A percentile compares a stretch with the other conserved stretches of the same genome.
Evolutionary conservation across 2,797 vertebrate genomes (phyloP).

Genomic region (Kryptolebias ocellatus): DNA sequence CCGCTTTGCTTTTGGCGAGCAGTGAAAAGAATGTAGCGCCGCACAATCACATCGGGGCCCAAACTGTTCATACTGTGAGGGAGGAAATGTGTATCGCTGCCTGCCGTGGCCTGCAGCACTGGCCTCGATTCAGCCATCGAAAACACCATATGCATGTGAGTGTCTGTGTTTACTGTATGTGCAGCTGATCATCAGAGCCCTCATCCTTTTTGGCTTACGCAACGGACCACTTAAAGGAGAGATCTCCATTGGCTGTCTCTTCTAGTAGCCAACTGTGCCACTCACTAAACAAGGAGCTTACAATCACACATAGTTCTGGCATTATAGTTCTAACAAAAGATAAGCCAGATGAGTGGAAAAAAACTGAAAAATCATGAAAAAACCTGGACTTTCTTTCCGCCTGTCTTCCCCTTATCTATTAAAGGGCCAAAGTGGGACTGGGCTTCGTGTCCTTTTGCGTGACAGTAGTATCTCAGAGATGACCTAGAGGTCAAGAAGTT

Average conservation of each 20-base stretch:
- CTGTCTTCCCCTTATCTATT: conserved; percentile 38
- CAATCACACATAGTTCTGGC: conserved; percentile 1
- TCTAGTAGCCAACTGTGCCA: conserved; percentile 3
- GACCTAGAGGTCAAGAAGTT: conserved; percentile 69
- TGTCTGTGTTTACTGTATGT: conserved; percentile 19
- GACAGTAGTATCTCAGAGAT: conserved; percentile 45
- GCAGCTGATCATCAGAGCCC: conserved; percentile 16
- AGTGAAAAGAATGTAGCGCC: conserved; percentile 25
- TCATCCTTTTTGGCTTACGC: conserved; percentile 42
- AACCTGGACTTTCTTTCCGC: conserved; percentile 10
- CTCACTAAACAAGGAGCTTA: neutral
- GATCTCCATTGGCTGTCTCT: conserved; percentile 20
- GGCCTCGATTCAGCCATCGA: conserved; percentile 40
- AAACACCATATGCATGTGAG: conserved; percentile 5
- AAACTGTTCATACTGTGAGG: conserved; percentile 42
- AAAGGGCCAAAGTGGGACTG: conserved; percentile 39
- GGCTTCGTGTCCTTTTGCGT: conserved; percentile 45
- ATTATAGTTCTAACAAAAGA: conserved; percentile 1
- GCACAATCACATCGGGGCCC: conserved; percentile 28
- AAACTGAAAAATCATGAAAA: neutral
- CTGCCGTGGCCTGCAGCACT: conserved; percentile 43
- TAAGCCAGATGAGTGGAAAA: neutral
- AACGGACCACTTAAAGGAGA: conserved; percentile 28
- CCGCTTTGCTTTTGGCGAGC: conserved; percentile 12
- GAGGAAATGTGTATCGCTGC: conserved; percentile 45